phyloP scores from a whole-genome alignment of 2,888 invertebrate species.

The Steinernema scapterisci region DNA sequence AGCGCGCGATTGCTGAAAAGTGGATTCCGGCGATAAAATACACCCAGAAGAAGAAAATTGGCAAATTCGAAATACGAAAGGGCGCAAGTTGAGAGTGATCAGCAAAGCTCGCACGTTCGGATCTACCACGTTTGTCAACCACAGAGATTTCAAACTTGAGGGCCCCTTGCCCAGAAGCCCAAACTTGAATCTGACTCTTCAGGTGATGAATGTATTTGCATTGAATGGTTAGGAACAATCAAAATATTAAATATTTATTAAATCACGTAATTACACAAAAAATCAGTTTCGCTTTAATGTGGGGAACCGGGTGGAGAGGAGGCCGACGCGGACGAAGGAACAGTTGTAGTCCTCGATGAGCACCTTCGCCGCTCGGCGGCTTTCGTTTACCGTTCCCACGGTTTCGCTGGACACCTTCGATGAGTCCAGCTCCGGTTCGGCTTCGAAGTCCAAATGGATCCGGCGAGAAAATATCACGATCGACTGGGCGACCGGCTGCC shows the following conservation, averaged over 20 bases:
- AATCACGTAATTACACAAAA: not conserved
- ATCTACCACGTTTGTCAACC: no score
- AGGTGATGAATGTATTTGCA: no score
- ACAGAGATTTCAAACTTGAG: not conserved
- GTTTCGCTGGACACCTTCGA: not conserved
- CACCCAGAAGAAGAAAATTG: not conserved
- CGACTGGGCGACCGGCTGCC: not conserved
- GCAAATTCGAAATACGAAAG: not conserved
- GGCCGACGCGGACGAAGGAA: not conserved
- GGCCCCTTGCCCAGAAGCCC: not conserved
- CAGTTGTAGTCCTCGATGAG: slow-evolving; percentile 16
- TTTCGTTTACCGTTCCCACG: no score
- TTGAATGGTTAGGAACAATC: no score
- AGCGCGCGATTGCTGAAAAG: no score
- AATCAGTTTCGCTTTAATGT: not conserved
- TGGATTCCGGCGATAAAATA: no score
- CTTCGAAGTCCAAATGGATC: not conserved
- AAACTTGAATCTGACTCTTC: no score
- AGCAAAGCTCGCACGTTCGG: slow-evolving; percentile 17
- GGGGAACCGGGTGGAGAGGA: not conserved
- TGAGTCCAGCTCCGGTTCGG: not conserved
- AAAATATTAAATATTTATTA: not conserved
- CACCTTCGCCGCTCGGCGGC: not conserved
- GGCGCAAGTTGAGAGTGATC: not conserved
- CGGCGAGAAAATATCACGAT: not conserved